Base-by-base conservation (phyloP, 2,888 invertebrate species). In the Xanthorhoe spadicearia region DNA sequence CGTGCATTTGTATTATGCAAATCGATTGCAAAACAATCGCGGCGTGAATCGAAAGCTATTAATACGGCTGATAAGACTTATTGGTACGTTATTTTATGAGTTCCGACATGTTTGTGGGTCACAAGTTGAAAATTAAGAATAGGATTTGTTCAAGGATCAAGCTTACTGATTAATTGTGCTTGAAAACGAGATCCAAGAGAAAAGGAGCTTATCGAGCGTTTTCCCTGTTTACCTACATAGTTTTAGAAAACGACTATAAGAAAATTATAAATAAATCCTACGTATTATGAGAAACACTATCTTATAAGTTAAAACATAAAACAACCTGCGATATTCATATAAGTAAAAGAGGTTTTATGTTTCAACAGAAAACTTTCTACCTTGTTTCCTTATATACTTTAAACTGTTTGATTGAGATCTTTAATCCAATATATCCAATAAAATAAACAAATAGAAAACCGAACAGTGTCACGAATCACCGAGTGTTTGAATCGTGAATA, bases 401-500 rank as follows among this genome's bases (percentile, higher is more conserved):
- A 15, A 15, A 13, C 15, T n/a, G 46, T 46, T 46, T 46, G 46
- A 46, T 23, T 23, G 15, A 13, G 46, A n/a, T 46, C 46, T 46
- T 1, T 46, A 46, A 46, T 46, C 15, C 10, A 38, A 10, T 10
- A 38, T 9, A 38, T 43, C 38, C 13, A 43, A 13, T 43, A 43
- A 43, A 43, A 43, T 23, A 23, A 23, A 23, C 23, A 23, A 23
- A 38, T 38, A 38, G 35, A 38, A 38, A 38, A 38, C 35, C 10
- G 35, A 38, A 38, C 13, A 28, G 54, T 62, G 64, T 64, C 66
- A 61, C 52, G 66, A 58, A 66, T 46, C 58, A 66, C n/a, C 18
- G 35, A 65, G 48, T 62, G 59, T 53, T 59, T 55, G 32, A 61
- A 61, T 50, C 60, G 51, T 66, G 59, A 61, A 71, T 51, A 61